Base-by-base conservation (phyloP, 2,888 invertebrate species). In the Agrochola litura region DNA sequence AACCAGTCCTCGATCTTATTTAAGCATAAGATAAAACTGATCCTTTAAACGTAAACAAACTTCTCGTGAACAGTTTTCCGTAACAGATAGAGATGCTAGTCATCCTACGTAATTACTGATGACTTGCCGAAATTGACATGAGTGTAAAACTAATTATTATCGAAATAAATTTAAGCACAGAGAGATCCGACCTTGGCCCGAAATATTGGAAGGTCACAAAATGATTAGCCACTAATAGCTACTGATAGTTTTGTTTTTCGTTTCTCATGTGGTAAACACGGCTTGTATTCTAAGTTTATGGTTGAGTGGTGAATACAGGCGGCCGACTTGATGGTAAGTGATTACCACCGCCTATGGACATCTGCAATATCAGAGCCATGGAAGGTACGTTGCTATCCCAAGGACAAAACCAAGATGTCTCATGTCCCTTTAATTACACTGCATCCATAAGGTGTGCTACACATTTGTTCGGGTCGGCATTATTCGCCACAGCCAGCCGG, bases 1-100 rank as follows among this genome's bases (percentile, higher is more conserved):
- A 79, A 80, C 81, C 81, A 49, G 82, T 84, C n/a, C 14, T 52
- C 58, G 67, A 69, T 79, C 46, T 30, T 65, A 54, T 22, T 16
- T 46, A 52, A 58, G 25, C 14, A 12, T 30, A 5, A 64, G 22
- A 67, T 76, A 82, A 58, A 75, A 63, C 8, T 22, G 12, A 67
- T 75, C 30, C 25, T 37, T 66, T 19, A 2, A n/a, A 56, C 25
- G 52, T 64, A 61, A 74, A 84, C 58, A 66, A 79, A 70, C 14
- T 54, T 60, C 9, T 74, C 41, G 46, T 14, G 8, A 30, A 10
- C n/a, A 22, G 2, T 46, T 65, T 82, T 70, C 52, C 22, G 22
- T 68, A 41, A 2, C 25, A 8, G 12, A 25, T 52, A 56, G 30
- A 58, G 6, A 58, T 56, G 43, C 63, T 63, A 25, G 64, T 82